phyloP scores from a whole-genome alignment of 2,113 vertebrate genomes.

The Dipodomys ordii region DNA sequence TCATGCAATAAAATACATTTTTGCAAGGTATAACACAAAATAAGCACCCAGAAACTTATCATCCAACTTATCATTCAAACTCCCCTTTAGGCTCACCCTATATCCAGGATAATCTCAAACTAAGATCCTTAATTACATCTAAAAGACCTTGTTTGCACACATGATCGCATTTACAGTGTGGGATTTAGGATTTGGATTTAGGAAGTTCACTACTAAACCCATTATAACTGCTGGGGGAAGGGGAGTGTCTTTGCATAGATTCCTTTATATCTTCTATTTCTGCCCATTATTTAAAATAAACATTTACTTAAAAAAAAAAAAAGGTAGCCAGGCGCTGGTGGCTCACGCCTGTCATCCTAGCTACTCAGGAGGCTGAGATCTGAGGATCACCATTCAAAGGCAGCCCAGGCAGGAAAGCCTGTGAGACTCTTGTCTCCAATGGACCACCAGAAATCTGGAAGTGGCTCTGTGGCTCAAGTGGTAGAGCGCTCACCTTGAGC shows the following conservation, averaged over 20 bases:
- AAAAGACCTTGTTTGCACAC: constrained; percentile 1
- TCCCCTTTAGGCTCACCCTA: neutral
- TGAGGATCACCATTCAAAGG: too few relatives aligned
- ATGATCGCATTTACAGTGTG: neutral
- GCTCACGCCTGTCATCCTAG: too few relatives aligned
- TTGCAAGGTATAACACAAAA: neutral
- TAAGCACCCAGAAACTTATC: neutral
- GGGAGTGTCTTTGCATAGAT: neutral
- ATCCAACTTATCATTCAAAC: neutral
- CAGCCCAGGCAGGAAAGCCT: too few relatives aligned
- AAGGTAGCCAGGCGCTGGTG: too few relatives aligned
- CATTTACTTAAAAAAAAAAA: too few relatives aligned
- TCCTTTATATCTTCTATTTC: neutral
- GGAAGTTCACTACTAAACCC: neutral
- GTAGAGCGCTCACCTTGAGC: too few relatives aligned
- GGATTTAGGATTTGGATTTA: neutral
- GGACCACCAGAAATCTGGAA: too few relatives aligned
- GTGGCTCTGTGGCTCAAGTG: too few relatives aligned
- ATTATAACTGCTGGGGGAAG: neutral
- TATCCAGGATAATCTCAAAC: constrained; percentile 21
- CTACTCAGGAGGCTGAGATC: too few relatives aligned
- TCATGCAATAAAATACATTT: neutral
- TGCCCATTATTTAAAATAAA: too few relatives aligned
- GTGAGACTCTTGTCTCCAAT: too few relatives aligned
- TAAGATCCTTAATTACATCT: neutral